Conservation (phyloP, 1,140 invertebrate genomes). For the Microplitis mediator region DNA sequence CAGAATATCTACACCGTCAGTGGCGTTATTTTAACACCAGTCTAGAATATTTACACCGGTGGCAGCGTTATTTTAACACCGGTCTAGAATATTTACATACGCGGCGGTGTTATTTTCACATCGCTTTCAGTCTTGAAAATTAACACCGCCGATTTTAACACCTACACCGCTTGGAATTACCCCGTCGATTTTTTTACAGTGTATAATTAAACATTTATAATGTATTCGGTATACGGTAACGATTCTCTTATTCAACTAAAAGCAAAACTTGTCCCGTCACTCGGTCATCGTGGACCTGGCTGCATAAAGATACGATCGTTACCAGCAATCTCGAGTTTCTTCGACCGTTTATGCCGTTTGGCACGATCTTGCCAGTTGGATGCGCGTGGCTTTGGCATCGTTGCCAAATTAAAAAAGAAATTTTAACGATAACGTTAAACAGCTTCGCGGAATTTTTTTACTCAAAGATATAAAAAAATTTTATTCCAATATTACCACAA, state of each 20-base stretch:
- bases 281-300: conserved; percentile 20
- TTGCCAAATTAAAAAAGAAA: conserved; percentile 33
- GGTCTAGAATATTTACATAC: no score
- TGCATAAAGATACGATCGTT: conserved; percentile 25
- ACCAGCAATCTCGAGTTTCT: conserved; percentile 21
- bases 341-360: conserved; percentile 24
- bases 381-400: conserved; percentile 22
- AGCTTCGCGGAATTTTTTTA: neutral
- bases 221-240: conserved; percentile 12
- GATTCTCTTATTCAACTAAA: conserved; percentile 1
- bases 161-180: no score
- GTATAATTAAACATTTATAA: conserved; percentile 28
- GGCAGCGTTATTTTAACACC: no score
- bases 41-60: no score
- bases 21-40: no score
- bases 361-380: conserved; percentile 1
- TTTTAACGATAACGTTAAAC: conserved; percentile 16
- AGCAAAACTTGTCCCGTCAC: conserved; percentile 7
- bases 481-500: neutral
- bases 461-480: neutral
- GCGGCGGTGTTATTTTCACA: no score
- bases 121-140: no score
- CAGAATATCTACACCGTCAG: no score
- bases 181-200: no score
- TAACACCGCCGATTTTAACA: no score